These are phyloP conservation scores for Limnephilus marmoratus DNA, from an alignment of 2,888 invertebrate species.

Conservation along the genomic window DNA sequence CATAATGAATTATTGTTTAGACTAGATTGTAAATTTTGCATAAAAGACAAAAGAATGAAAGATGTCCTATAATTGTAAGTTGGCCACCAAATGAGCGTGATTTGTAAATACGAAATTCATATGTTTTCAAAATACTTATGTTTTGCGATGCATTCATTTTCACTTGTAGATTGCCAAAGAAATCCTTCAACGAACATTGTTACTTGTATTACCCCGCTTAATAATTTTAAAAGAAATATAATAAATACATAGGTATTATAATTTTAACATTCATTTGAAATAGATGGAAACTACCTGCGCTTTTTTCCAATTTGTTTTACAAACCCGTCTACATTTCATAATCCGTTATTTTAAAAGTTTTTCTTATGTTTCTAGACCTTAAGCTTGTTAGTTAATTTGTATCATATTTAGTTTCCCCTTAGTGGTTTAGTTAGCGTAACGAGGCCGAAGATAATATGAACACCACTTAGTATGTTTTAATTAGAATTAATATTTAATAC, in stretches of 20 bases:
- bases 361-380: slow-evolving; percentile 21
- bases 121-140: background rate
- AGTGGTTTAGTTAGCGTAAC: slow-evolving; percentile 31
- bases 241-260: slow-evolving; percentile 10
- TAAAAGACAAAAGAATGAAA: slow-evolving; percentile 54
- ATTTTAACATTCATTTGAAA: slow-evolving; percentile 21
- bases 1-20: slow-evolving; percentile 4
- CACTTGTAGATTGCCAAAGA: background rate
- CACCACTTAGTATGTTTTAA: slow-evolving; percentile 54
- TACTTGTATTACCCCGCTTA: background rate
- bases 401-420: slow-evolving; percentile 38
- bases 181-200: background rate
- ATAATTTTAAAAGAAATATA: background rate
- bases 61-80: slow-evolving; percentile 27
- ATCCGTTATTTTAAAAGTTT: slow-evolving; percentile 21
- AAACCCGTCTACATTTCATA: slow-evolving; percentile 45
- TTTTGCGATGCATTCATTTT: too few relatives aligned
- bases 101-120: slow-evolving; percentile 36
- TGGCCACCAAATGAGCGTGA: slow-evolving; percentile 42
- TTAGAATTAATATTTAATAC: slow-evolving; percentile 20
- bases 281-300: slow-evolving; percentile 25
- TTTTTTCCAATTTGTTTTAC: slow-evolving; percentile 36
- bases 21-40: slow-evolving; percentile 48
- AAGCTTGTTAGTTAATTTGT: slow-evolving; percentile 48
- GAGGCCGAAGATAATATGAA: slow-evolving; percentile 58